A percentile compares a stretch with the other conserved stretches of the same genome.
Evolutionary conservation across 2,113 vertebrate species (phyloP).

Genomic region (Cavia aperea): DNA sequence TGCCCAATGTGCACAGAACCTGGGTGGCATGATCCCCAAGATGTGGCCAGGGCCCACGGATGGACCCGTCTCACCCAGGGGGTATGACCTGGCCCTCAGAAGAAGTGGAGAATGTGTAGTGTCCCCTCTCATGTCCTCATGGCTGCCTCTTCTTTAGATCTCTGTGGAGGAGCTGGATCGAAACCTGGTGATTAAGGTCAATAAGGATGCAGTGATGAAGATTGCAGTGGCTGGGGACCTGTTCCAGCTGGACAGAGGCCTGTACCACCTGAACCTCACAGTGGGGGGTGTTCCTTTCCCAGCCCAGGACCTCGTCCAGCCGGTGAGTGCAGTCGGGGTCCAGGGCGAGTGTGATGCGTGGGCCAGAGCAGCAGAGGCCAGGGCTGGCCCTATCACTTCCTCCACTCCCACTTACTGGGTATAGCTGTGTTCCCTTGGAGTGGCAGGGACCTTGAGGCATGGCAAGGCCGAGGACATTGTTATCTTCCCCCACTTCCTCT

Average conservation of each 20-base stretch:
- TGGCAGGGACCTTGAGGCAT: background rate
- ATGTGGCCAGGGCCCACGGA: background rate
- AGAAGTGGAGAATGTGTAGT: no score
- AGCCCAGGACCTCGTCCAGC: slow-evolving; percentile 83
- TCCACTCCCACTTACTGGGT: background rate
- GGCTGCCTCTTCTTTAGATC: slow-evolving; percentile 77
- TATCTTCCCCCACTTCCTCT: background rate
- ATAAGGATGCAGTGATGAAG: slow-evolving; percentile 97
- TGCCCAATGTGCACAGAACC: background rate
- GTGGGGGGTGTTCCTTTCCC: slow-evolving; percentile 94
- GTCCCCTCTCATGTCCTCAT: background rate
- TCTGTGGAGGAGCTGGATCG: slow-evolving; percentile 92
- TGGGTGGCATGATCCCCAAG: background rate
- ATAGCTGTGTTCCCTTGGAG: background rate
- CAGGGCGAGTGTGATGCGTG: fast-evolving
- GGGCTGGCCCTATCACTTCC: background rate
- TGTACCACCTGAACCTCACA: slow-evolving; percentile 94
- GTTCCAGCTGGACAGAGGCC: slow-evolving; percentile 85
- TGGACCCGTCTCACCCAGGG: background rate
- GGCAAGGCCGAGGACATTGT: no score
- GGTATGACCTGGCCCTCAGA: background rate
- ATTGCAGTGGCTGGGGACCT: slow-evolving; percentile 90
- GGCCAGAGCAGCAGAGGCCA: background rate
- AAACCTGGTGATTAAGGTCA: slow-evolving; percentile 92
- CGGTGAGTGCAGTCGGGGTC: slow-evolving; percentile 75